Evolutionary conservation across 2,797 vertebrate genomes (phyloP).

Genomic region (Pyrocephalus nanus): DNA sequence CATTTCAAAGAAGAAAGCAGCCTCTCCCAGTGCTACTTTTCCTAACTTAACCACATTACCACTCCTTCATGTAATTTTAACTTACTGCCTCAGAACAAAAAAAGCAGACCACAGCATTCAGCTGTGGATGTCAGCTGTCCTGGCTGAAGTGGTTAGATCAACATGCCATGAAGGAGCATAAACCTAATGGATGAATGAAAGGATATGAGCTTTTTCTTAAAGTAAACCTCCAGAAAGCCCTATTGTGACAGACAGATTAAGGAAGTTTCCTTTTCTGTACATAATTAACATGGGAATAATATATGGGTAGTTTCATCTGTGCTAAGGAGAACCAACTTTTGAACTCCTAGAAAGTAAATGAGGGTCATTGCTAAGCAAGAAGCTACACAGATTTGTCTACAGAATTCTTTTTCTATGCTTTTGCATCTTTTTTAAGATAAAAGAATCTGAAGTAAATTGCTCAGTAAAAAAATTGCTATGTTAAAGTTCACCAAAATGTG

Average conservation of each 20-base stretch:
- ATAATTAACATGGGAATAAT: not conserved
- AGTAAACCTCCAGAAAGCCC: conserved; percentile 29
- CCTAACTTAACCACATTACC: conserved; percentile 7
- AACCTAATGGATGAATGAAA: conserved; percentile 31
- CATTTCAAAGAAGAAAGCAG: not conserved
- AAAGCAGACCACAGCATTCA: not conserved
- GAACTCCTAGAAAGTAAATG: not conserved
- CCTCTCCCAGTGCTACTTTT: not conserved
- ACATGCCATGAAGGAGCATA: not conserved
- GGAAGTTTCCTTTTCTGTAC: conserved; percentile 31
- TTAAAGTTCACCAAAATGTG: not conserved
- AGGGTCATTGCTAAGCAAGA: not conserved
- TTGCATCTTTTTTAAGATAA: not conserved
- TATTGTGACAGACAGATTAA: not conserved
- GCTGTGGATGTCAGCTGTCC: conserved; percentile 37
- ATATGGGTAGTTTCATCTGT: not conserved
- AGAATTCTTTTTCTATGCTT: not conserved
- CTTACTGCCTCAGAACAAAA: not conserved
- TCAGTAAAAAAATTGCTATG: not conserved
- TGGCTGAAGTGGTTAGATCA: conserved; percentile 40
- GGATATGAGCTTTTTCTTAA: conserved; percentile 27
- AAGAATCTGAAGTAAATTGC: not conserved
- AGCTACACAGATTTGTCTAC: not conserved
- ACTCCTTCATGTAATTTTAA: conserved; percentile 54
- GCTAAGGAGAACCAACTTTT: not conserved